Conservation (phyloP, 2,888 invertebrate species). For the Dinocampus coccinellae region DNA sequence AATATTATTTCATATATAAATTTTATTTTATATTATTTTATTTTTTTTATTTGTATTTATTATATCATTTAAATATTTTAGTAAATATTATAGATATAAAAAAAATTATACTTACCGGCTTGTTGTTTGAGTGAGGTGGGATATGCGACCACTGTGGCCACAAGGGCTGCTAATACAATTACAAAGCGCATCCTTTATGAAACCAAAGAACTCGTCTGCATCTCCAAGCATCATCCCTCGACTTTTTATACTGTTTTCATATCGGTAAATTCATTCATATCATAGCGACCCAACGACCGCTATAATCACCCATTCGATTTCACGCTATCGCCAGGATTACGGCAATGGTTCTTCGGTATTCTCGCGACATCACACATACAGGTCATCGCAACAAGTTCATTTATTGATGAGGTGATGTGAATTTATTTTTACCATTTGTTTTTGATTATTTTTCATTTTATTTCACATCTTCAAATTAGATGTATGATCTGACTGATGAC, state of each 20-base stretch:
- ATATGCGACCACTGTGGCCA: slow-evolving; percentile 59
- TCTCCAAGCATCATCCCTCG: slow-evolving; percentile 34
- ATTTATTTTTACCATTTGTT: neutral
- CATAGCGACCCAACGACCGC: slow-evolving; percentile 58
- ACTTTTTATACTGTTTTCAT: slow-evolving; percentile 64
- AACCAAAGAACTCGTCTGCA: slow-evolving; percentile 44
- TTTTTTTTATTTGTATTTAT: no score
- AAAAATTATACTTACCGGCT: slow-evolving; percentile 59
- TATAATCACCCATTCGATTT: slow-evolving; percentile 21
- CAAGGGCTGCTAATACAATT: slow-evolving; percentile 61
- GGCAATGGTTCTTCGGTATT: neutral
- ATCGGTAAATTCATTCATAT: slow-evolving; percentile 56
- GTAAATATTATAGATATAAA: neutral
- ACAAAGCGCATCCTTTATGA: slow-evolving; percentile 62
- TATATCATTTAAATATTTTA: no score
- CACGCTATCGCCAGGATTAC: slow-evolving; percentile 21
- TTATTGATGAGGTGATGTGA: neutral
- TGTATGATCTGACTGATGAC: neutral
- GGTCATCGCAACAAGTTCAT: neutral
- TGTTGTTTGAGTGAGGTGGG: slow-evolving; percentile 51
- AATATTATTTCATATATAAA: neutral
- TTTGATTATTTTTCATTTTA: neutral
- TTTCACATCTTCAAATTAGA: neutral
- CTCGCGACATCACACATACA: neutral
- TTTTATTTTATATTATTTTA: no score